Evolutionary conservation across 53 echinoderm and acorn worm genomes (phyloP), one percentile per base, ranked within the genome.

Genomic region (Pentamera pediparva): DNA sequence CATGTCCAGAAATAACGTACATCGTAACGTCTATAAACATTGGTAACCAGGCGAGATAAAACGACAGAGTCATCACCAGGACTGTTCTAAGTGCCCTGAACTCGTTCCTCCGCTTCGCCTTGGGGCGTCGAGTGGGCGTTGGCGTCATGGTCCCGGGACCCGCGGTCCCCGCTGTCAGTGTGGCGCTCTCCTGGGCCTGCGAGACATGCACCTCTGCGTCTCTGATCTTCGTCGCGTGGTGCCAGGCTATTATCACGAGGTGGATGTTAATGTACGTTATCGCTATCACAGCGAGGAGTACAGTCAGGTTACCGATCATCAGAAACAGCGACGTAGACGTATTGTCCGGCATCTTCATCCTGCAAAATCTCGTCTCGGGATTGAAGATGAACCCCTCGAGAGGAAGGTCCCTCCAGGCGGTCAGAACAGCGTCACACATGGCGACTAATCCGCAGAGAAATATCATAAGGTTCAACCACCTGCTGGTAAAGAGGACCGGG

Each of bases 261-360:
- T 72, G 53, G 19, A 72, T 32, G 26, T 72, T 72, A 18, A 72
- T 72, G 35, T 53, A 72, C 19, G 72, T 72, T 33, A 72, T 72
- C 8, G 32, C 32, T 35, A 72, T 35, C 3, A 72, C 52, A 34
- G 72, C 52, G 1, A 52, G 35, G 8, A 72, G 20, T 36, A 72
- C 52, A 5, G 72, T 72, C 36, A 54, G 53, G 35, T 72, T 72
- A 3, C 52, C 52, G 12, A 72, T 52, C 55, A 54, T 54, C 19
- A 72, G 52, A 34, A 51, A 72, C 2, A 27, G 35, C 6, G 55
- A 72, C 2, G 72, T 72, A 0, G 19, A 32, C 20, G 17, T 32
- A 7, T 47, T 27, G 10, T 52, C 52, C 20, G 33, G 8, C 34
- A 72, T n/a, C n/a, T 72, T 5, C 55, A 54, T 72, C 33, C 72